Percentiles rank a stretch among this genome's conserved stretches.
Conservation (phyloP, 2,113 vertebrate genomes). For the Nanger granti region DNA sequence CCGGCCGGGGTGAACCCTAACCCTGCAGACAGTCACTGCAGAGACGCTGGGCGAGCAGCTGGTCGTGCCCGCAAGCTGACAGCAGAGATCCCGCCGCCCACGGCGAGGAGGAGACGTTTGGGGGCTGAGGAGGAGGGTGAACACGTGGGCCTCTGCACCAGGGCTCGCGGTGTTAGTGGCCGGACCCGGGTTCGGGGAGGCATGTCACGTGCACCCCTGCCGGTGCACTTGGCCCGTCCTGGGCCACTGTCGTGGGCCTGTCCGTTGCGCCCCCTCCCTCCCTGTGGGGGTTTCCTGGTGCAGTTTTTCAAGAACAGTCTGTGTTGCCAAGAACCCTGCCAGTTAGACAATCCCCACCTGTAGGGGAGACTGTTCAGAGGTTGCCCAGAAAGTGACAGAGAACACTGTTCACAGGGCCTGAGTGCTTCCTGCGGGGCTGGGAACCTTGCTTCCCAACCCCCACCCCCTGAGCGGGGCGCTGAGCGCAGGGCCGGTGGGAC, state of each 20-base stretch:
- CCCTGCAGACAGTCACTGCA: neutral
- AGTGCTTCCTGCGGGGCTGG: neutral
- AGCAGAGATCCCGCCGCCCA: fast-evolving
- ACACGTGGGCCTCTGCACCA: fast-evolving
- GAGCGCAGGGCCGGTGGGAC: fast-evolving
- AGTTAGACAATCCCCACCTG: neutral
- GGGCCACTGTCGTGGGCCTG: fast-evolving
- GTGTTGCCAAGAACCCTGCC: neutral
- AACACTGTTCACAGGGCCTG: fast-evolving
- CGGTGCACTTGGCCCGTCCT: fast-evolving
- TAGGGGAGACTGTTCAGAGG: neutral
- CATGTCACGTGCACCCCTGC: fast-evolving
- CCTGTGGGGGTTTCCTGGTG: too few relatives aligned
- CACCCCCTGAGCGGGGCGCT: fast-evolving
- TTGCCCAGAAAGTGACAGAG: fast-evolving
- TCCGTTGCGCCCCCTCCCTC: fast-evolving
- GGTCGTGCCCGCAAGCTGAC: fast-evolving
- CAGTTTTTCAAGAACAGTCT: too few relatives aligned
- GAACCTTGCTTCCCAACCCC: neutral
- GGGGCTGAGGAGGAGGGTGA: neutral
- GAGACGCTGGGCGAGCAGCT: fast-evolving
- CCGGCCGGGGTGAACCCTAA: too few relatives aligned
- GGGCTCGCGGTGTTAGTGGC: fast-evolving
- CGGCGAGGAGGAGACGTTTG: fast-evolving
- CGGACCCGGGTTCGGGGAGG: fast-evolving